Base-by-base conservation (phyloP, 1,140 invertebrate species). In the Marisa cornuarietis region DNA sequence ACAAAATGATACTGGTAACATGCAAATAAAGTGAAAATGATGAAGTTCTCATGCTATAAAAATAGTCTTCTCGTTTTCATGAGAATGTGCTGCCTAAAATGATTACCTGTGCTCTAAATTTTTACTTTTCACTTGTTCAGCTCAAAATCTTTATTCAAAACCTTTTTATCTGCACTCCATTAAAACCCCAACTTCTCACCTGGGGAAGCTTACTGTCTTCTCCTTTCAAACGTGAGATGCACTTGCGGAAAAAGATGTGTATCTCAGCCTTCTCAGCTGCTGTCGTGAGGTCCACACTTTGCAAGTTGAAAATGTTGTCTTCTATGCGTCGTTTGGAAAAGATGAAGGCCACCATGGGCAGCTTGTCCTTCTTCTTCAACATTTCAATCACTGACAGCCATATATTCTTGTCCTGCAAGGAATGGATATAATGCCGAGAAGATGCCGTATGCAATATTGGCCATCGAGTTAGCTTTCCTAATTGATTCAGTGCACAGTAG, bases 321-420 rank as follows among this genome's bases (percentile, higher is more conserved):
- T 98, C 96, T 87, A 95, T 97, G 86, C 94, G 94, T 88, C 96
- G 97, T 80, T 97, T 93, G 0, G 97, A 99, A 80, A 99, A 94
- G 14, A 96, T 97, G 87, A 99, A 99, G 4, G 96, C 94, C 3
- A 99, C 97, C 0, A 97, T 95, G 0, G 98, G 98, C 71, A 99
- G 91, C 86, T 97, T 95, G 81, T 98, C 95, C 76, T 95, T 90
- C 82, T 94, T 94, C 84, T 95, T 94, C 69, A 98, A 93, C 76
- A 98, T 93, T 42, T 95, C 95, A 66, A 95, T 93, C 71, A 91
- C 80, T 16, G 90, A 91, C 49, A 91, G 82, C 95, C 96, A 98
- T 79, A 96, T 94, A 68, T 94, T 96, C 89, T 95, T 95, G 85
- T 97, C 96, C 85, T 96, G 93, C 3, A 42, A 31, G 31, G 31